These are phyloP conservation scores for Mastomys natalensis DNA, from an alignment of 2,113 vertebrate genomes.

Conservation along the genomic window DNA sequence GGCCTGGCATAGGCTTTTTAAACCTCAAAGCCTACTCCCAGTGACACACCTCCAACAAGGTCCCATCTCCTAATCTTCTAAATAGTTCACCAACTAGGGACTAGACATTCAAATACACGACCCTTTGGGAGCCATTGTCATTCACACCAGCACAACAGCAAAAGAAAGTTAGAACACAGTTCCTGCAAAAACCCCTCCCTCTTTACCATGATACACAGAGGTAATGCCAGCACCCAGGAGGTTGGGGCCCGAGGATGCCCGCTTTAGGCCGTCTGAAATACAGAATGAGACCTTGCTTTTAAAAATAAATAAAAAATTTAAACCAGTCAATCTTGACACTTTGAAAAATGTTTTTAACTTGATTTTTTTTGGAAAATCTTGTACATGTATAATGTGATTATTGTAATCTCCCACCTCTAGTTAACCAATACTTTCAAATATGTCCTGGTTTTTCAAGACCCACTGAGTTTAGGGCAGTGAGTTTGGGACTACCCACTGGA, in stretches of 20 bases:
- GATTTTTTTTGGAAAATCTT: not conserved
- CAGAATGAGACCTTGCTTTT: not conserved
- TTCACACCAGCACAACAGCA: not conserved
- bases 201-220: not conserved
- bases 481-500: not conserved
- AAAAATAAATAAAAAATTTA: not conserved
- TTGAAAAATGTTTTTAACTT: not conserved
- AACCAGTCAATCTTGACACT: not conserved
- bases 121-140: not conserved
- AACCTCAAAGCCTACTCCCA: not conserved
- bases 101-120: not conserved
- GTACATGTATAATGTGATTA: not conserved
- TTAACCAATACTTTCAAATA: not conserved
- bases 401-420: not conserved
- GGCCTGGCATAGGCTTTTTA: not conserved
- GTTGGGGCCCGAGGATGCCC: not conserved
- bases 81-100: not conserved
- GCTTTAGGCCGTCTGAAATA: not conserved
- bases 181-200: not conserved
- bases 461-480: not conserved
- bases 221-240: not conserved
- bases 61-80: not conserved
- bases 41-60: not conserved
- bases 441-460: not conserved
- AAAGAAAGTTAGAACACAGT: not conserved